Evolutionary conservation across 2,797 vertebrate species (phyloP).

Genomic region (Cossypha polioptera): DNA sequence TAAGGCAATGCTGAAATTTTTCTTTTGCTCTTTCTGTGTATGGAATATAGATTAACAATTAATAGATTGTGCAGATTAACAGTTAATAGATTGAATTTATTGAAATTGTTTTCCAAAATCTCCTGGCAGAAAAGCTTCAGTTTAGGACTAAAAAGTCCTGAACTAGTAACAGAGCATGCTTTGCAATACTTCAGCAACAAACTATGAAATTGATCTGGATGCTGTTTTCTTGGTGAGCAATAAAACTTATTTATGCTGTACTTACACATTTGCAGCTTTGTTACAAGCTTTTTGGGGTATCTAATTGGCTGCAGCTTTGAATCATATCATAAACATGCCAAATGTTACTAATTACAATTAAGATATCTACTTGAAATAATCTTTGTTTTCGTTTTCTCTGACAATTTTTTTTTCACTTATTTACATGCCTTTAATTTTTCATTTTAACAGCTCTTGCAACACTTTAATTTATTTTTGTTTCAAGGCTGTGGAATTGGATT

Average conservation of each 20-base stretch:
- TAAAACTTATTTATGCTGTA: constrained; percentile 60
- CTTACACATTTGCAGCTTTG: constrained; percentile 65
- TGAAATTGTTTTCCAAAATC: not conserved
- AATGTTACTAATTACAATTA: constrained; percentile 70
- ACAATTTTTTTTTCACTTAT: constrained; percentile 45
- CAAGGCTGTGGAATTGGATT: constrained; percentile 56
- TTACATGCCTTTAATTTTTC: constrained; percentile 65
- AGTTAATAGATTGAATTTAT: not conserved
- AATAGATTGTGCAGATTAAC: not conserved
- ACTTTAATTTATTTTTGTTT: constrained; percentile 65
- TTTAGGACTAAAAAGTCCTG: not conserved
- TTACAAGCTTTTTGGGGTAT: constrained; percentile 64
- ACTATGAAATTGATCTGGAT: constrained; percentile 17
- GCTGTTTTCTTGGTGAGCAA: constrained; percentile 34
- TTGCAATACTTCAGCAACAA: not conserved
- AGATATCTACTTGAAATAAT: constrained; percentile 65
- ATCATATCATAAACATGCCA: constrained; percentile 48
- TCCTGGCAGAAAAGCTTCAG: not conserved
- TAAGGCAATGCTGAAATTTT: not conserved
- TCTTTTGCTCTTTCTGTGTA: not conserved
- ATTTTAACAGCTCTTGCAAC: constrained; percentile 40
- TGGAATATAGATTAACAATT: not conserved
- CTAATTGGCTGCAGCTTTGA: constrained; percentile 65
- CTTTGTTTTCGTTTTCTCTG: constrained; percentile 55
- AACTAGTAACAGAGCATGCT: not conserved